phyloP scores from a whole-genome alignment of 2,888 invertebrate genomes.

The Chelonus formosanus region DNA sequence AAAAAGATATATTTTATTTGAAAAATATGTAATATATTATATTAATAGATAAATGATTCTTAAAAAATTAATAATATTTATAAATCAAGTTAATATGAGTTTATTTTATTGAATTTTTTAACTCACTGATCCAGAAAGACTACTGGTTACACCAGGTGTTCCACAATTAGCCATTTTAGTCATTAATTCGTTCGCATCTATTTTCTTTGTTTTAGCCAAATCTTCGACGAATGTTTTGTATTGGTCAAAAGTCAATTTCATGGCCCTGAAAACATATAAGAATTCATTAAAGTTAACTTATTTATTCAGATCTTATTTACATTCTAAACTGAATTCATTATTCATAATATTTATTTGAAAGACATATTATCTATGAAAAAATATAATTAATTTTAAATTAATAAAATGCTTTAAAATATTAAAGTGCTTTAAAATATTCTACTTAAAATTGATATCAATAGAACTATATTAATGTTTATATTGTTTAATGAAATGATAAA shows the following conservation, averaged over 20 bases:
- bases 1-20: not conserved
- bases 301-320: too few species aligned
- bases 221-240: constrained; percentile 88
- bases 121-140: constrained; percentile 75
- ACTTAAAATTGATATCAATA: too few species aligned
- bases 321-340: too few species aligned
- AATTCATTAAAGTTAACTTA: not conserved
- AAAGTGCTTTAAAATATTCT: too few species aligned
- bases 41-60: too few species aligned
- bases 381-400: too few species aligned
- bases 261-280: constrained; percentile 57
- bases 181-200: constrained; percentile 81
- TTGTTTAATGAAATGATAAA: not conserved
- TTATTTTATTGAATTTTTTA: constrained; percentile 10
- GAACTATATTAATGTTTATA: too few species aligned
- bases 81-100: not conserved
- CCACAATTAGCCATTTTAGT: constrained; percentile 83
- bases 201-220: constrained; percentile 83
- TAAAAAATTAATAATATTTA: too few species aligned
- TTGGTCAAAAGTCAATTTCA: constrained; percentile 79
- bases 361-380: too few species aligned
- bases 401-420: too few species aligned
- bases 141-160: constrained; percentile 71
- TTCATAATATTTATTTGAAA: too few species aligned
- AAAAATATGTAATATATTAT: too few species aligned